phyloP scores from a whole-genome alignment of 2,113 vertebrate species.

The Suricata suricatta region DNA sequence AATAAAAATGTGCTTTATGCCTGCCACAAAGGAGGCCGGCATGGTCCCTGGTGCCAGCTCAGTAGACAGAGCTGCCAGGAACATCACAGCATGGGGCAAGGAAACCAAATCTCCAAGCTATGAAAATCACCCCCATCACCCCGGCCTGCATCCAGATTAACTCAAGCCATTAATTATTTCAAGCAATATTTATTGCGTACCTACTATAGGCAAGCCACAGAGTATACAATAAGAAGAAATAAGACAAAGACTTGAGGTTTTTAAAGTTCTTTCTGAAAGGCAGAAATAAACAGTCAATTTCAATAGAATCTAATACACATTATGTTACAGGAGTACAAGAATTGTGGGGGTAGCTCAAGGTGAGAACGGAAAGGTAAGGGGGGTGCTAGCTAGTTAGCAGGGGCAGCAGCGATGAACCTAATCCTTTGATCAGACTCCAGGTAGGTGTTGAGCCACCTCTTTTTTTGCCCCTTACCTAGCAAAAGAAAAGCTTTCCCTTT shows the following conservation, averaged over 20 bases:
- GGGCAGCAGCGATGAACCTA: not conserved
- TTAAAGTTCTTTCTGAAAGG: not conserved
- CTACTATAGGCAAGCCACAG: not conserved
- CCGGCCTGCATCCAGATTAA: not conserved
- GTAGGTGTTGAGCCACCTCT: not conserved
- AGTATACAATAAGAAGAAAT: not conserved
- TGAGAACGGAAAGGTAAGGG: not conserved
- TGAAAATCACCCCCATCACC: not conserved
- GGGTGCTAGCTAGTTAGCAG: not conserved
- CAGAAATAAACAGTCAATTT: not conserved
- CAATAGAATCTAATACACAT: not conserved
- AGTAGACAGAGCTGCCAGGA: not conserved
- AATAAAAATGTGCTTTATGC: not conserved
- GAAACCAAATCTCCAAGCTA: not conserved
- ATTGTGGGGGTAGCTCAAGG: not conserved
- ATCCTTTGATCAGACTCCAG: too few species aligned
- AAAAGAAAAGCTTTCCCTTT: not conserved
- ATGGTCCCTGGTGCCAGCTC: not conserved
- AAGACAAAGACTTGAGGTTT: not conserved
- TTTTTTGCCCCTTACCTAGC: not conserved
- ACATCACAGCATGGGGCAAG: not conserved
- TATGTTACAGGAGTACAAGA: not conserved
- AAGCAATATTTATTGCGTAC: not conserved
- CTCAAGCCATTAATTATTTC: not conserved
- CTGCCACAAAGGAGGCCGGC: not conserved